These are phyloP conservation scores for Entomobrya multifasciata DNA, from an alignment of 2,888 invertebrate genomes.

Conservation along the genomic window DNA sequence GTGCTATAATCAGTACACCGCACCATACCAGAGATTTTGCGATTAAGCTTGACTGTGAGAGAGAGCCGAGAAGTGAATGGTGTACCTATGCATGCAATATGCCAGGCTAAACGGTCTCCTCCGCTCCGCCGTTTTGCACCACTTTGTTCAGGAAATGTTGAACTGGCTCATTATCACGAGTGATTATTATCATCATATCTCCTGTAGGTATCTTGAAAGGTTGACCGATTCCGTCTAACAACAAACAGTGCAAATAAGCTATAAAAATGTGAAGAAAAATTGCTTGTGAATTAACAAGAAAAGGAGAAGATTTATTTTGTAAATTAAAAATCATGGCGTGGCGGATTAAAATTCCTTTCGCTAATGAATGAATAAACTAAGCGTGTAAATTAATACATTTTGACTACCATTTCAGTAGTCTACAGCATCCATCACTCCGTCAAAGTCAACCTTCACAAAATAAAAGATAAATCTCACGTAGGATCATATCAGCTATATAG, in stretches of 20 bases:
- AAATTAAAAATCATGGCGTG: conserved; percentile 1
- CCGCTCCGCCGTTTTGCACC: conserved; percentile 46
- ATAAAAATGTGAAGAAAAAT: conserved; percentile 42
- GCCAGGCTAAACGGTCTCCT: not conserved
- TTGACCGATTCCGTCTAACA: conserved; percentile 57
- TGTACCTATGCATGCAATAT: not conserved
- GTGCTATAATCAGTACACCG: conserved; percentile 13
- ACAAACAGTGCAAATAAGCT: not conserved
- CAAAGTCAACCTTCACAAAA: conserved; percentile 34
- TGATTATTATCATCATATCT: conserved; percentile 25
- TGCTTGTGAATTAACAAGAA: not conserved
- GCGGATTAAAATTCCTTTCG: conserved; percentile 3
- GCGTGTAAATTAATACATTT: conserved; percentile 23
- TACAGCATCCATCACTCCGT: conserved; percentile 3
- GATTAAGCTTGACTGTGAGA: conserved; percentile 5
- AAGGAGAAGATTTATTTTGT: conserved; percentile 17
- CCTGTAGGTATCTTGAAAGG: conserved; percentile 39
- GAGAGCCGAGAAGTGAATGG: not conserved
- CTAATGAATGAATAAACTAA: not conserved
- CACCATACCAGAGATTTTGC: conserved; percentile 17
- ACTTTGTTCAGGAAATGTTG: conserved; percentile 63
- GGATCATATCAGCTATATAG: too few species aligned
- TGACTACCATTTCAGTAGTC: conserved; percentile 7
- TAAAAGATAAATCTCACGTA: conserved; percentile 34
- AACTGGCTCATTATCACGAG: conserved; percentile 17